Evolutionary conservation across 2,113 vertebrate genomes (phyloP).

Genomic region (Brienomyrus longianalis): DNA sequence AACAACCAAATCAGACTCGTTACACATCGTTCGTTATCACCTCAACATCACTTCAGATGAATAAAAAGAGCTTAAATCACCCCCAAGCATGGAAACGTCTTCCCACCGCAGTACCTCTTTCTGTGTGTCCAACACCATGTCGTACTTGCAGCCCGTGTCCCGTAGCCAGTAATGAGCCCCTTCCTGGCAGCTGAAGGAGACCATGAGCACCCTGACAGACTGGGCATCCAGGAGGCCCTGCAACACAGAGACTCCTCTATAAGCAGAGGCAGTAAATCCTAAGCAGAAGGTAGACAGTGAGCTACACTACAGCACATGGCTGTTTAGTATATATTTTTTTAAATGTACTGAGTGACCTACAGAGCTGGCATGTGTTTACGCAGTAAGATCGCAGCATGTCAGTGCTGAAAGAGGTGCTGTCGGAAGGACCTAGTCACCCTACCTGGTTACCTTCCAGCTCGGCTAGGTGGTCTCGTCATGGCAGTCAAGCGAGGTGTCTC

Average conservation of each 20-base stretch:
- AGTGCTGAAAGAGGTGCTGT: not conserved
- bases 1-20: not conserved
- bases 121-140: slow-evolving; percentile 53
- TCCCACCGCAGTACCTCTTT: slow-evolving; percentile 36
- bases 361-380: not conserved
- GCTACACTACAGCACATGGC: not conserved
- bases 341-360: not conserved
- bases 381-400: too few species aligned
- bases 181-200: slow-evolving; percentile 47
- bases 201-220: slow-evolving; percentile 51
- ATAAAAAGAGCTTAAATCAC: not conserved
- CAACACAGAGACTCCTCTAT: not conserved
- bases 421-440: not conserved
- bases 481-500: slow-evolving; percentile 56
- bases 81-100: not conserved
- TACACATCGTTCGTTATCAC: too few species aligned
- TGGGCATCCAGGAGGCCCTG: slow-evolving; percentile 48
- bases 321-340: not conserved
- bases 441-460: slow-evolving; percentile 51
- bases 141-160: slow-evolving; percentile 49
- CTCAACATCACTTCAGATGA: too few species aligned
- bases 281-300: not conserved
- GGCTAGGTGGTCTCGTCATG: slow-evolving; percentile 62
- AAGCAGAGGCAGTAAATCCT: not conserved
- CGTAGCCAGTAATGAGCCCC: slow-evolving; percentile 52